Evolutionary conservation across 2,888 invertebrate species (phyloP).

Genomic region (Lysandra bellargus): DNA sequence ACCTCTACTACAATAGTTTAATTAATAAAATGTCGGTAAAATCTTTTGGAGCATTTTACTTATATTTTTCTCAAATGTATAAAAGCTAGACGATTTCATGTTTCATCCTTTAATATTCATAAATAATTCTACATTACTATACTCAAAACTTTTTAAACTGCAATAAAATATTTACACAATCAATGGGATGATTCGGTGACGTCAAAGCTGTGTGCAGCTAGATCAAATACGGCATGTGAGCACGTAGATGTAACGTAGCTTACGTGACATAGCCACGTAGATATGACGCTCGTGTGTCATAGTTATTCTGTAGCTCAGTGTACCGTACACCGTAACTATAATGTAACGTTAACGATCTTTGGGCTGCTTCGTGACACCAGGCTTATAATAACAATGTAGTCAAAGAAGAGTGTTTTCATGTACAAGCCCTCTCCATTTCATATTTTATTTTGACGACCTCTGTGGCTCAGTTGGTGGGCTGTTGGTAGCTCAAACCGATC

Average conservation of each 20-base stretch:
- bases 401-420: neutral
- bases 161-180: neutral
- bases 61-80: too few relatives aligned
- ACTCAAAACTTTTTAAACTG: neutral
- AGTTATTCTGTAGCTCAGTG: neutral
- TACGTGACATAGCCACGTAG: neutral
- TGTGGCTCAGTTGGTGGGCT: too few relatives aligned
- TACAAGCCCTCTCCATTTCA: neutral
- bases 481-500: too few relatives aligned
- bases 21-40: too few relatives aligned
- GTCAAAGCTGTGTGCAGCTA: neutral
- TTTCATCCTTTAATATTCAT: neutral
- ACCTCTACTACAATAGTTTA: too few relatives aligned
- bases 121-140: neutral
- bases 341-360: conserved; percentile 6
- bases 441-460: neutral
- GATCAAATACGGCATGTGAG: neutral
- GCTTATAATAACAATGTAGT: neutral
- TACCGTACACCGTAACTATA: neutral
- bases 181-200: neutral
- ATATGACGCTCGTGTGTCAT: conserved; percentile 8
- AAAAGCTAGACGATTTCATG: too few relatives aligned
- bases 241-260: neutral
- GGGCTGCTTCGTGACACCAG: neutral
- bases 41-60: too few relatives aligned